phyloP scores from a whole-genome alignment of 2,797 vertebrate genomes.

The Tragelaphus oryx region DNA sequence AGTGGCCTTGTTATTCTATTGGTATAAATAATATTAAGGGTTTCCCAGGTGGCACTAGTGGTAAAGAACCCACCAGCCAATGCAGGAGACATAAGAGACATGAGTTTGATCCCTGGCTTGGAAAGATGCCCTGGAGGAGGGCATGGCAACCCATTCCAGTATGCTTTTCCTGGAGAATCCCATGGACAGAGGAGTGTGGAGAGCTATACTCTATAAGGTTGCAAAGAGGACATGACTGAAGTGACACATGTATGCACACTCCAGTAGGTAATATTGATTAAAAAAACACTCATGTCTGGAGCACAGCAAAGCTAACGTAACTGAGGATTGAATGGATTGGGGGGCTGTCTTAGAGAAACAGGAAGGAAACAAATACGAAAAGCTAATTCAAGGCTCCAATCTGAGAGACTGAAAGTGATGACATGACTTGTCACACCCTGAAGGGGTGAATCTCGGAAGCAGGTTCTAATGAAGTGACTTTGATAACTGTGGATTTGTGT shows the following conservation, averaged over 20 bases:
- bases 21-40: neutral
- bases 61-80: neutral
- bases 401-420: neutral
- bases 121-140: neutral
- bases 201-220: neutral
- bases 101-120: neutral
- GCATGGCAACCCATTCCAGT: neutral
- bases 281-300: neutral
- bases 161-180: neutral
- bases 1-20: neutral
- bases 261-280: neutral
- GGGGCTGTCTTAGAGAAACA: neutral
- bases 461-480: neutral
- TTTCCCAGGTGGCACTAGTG: neutral
- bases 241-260: neutral
- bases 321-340: neutral
- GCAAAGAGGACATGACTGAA: neutral
- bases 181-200: neutral
- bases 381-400: neutral
- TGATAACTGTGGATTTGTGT: conserved; percentile 34
- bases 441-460: neutral
- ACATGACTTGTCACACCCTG: neutral
- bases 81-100: neutral
- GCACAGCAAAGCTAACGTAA: neutral
- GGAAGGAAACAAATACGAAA: neutral